Evolutionary conservation across 2,888 invertebrate genomes (phyloP).

Genomic region (Lasioglossum lativentre): DNA sequence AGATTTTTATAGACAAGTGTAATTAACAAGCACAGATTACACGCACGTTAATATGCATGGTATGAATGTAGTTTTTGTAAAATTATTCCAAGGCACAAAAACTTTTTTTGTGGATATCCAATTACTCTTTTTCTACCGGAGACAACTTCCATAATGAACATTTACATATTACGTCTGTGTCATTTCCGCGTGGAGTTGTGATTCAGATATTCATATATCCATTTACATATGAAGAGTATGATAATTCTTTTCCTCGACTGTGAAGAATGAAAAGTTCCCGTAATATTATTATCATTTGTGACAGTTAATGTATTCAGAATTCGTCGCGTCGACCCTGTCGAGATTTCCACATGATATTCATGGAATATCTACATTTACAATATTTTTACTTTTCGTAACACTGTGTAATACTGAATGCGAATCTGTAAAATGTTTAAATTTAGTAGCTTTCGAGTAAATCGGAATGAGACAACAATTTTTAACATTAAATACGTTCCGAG

Average conservation of each 20-base stretch:
- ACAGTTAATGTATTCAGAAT: neutral
- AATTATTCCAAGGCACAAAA: neutral
- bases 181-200: neutral
- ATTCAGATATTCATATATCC: slow-evolving; percentile 5
- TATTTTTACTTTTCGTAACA: neutral
- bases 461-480: neutral
- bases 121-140: neutral
- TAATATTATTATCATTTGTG: neutral
- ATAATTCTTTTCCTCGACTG: neutral
- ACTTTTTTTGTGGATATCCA: neutral
- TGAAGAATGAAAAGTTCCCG: neutral
- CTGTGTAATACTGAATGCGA: neutral
- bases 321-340: neutral
- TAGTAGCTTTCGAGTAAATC: too few species aligned
- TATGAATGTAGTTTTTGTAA: neutral
- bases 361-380: neutral
- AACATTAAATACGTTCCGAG: neutral
- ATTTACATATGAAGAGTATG: slow-evolving; percentile 5
- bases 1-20: neutral
- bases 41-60: neutral
- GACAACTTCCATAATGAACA: neutral
- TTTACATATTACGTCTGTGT: neutral
- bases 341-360: neutral
- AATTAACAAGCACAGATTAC: neutral
- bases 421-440: neutral